Evolutionary conservation across 1,140 invertebrate genomes (phyloP), one percentile per base, ranked within the genome.

Genomic region (Nomia melanderi): DNA sequence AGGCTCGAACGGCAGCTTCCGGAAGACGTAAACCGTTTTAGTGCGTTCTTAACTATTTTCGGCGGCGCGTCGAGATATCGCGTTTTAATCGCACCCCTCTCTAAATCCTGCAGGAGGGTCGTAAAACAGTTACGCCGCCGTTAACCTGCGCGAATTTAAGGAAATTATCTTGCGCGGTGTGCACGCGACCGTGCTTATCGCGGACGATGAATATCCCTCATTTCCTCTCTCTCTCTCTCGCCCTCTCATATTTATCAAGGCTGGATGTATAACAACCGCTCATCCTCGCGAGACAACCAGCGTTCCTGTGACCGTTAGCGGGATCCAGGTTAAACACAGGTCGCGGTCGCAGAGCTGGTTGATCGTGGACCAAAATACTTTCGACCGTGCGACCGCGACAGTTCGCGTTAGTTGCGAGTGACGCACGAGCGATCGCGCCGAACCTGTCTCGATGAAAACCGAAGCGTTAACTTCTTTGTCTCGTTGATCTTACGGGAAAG

Each of bases 141-240:
- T 83, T 70, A 82, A 82, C 69, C 54, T 12, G 5, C 62, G 53
- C 60, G 79, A 78, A 82, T 78, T 83, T 78, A 62, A 57, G 47
- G 44, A 50, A 82, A 77, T 81, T 77, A 82, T 81, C 71, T 76
- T 64, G 41, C 64, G 20, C 6, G 12, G 39, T 33, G 59, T 6
- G 60, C 31, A 41, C 25, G 20, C 31, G 56, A 41, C 60, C 31
- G 60, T 27, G 31, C 71, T 65, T 53, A 64, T 64, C 57, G 27
- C 59, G 25, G 2, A 0, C 56, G 60, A 63, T 23, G 33, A 65
- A 65, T 41, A 53, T 54, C 47, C 25, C 17, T 23, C n/a, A n/a
- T n/a, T n/a, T n/a, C n/a, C n/a, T n/a, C n/a, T n/a, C n/a, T n/a
- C n/a, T n/a, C n/a, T n/a, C n/a, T n/a, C n/a, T n/a, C n/a, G n/a